phyloP scores from a whole-genome alignment of 2,797 vertebrate species.

The Coregonus suidteri region DNA sequence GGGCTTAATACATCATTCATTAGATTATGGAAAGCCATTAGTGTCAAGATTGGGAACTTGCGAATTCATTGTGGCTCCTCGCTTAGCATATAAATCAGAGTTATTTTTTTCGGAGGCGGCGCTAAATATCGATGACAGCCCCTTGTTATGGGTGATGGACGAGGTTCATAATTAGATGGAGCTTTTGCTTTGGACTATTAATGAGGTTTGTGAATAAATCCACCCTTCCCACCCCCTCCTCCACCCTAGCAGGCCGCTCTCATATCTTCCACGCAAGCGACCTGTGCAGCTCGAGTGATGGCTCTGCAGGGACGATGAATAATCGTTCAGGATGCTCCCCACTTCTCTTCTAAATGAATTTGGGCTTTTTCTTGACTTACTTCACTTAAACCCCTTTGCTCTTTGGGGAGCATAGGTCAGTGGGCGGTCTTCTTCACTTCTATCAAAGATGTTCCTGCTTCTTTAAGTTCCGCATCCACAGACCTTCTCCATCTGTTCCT shows the following conservation, averaged over 20 bases:
- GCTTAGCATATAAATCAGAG: slow-evolving; percentile 90
- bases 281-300: slow-evolving; percentile 27
- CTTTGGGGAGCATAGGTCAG: neutral
- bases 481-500: neutral
- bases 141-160: slow-evolving; percentile 89
- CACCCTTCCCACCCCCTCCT: slow-evolving; percentile 21
- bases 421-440: neutral
- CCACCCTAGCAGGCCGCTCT: too few relatives aligned
- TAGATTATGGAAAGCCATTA: slow-evolving; percentile 93
- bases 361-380: neutral
- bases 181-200: slow-evolving; percentile 76
- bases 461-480: neutral
- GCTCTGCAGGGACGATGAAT: slow-evolving; percentile 36
- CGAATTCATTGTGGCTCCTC: slow-evolving; percentile 85
- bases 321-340: slow-evolving; percentile 30
- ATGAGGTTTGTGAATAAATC: slow-evolving; percentile 71
- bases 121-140: slow-evolving; percentile 88
- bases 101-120: slow-evolving; percentile 71
- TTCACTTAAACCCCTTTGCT: neutral
- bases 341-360: neutral
- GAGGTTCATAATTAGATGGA: slow-evolving; percentile 85
- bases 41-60: slow-evolving; percentile 87
- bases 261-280: slow-evolving; percentile 40
- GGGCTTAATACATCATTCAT: slow-evolving; percentile 89
- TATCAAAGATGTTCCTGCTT: neutral